Evolutionary conservation across 2,888 invertebrate genomes (phyloP), one percentile per base, ranked within the genome.

Genomic region (Autographa gamma): DNA sequence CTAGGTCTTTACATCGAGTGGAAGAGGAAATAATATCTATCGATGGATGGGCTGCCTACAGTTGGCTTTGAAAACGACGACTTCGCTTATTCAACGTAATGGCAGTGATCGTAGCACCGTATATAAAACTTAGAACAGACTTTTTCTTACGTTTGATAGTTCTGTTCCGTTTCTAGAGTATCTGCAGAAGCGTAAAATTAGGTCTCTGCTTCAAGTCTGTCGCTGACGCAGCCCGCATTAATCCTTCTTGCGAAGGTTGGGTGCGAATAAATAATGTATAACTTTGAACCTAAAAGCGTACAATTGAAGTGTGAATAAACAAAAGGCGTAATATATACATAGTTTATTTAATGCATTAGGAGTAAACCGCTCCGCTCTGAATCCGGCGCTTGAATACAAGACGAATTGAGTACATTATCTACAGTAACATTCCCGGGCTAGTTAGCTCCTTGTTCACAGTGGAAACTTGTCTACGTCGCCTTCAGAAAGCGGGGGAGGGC

Each of bases 361-460:
- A 63, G 63, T 68, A 69, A 74, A 87, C 84, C 85, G 82, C 82
- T 83, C 80, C 78, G 69, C 81, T 82, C 76, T 71, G 77, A 82
- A 83, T 81, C 81, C 85, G 65, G 64, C 74, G 85, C 81, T 87
- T 89, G 90, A 91, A 91, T 91, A 87, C 90, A 89, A 90, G 91
- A 92, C 88, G 91, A 89, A 92, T 91, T 86, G 90, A 86, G 89
- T 86, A 87, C 88, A 91, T 91, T 91, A 90, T 90, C 91, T 86
- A 85, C 88, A 89, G 89, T 85, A 87, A 89, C 88, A 87, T 88
- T 86, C 83, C 79, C 81, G 82, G 83, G 86, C 89, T 91, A 91
- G 92, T 92, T 91, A 91, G 90, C 88, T 89, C 85, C 86, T 87
- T 88, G 88, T 89, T 89, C 88, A 74, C 83, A 79, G 82, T 84